Evolutionary conservation across 2,797 vertebrate species (phyloP), one percentile per base, ranked within the genome.

Genomic region (Notolepis coatsorum): DNA sequence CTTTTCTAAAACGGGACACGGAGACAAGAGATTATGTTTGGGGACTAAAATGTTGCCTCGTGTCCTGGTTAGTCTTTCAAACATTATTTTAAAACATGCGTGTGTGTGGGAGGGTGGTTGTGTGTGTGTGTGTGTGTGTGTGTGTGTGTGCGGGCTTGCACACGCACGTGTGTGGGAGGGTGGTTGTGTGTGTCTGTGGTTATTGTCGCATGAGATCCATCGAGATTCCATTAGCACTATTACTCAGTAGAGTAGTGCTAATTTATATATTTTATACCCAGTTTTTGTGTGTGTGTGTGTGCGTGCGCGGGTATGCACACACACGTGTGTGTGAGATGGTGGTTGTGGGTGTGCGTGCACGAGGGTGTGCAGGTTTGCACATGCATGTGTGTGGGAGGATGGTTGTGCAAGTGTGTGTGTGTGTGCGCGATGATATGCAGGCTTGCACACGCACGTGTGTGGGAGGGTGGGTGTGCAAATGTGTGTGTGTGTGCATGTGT

Each of bases 1-100:
- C 86, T 78, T 84, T n/a, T 84, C 71, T 84, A 84, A 80, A 86
- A 78, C 41, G 68, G 71, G 73, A 87, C 87, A 86, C 57, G 15
- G 67, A 81, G 69, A 79, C 62, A 37, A 66, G 66, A 74, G 75
- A 86, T 85, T 80, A 72, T 13, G 39, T 56, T 7, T 18, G 25
- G 38, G 39, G 68, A 75, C 65, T 77, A 61, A 71, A 83, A 68
- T 53, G 68, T 38, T 51, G 48, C 15, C 5, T 48, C n/a, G 63
- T 79, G 76, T 65, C 71, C 84, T 79, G 70, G 63, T 83, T 82
- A 27, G 58, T 75, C 33, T 75, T 53, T 61, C 54, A 77, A 73
- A 72, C 56, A 31, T 20, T 27, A 12, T 65, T 75, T 65, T 56
- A 43, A 55, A 80, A 57, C 7, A n/a, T n/a, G n/a, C n/a, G n/a